Percentiles rank a stretch among this genome's conserved stretches.
phyloP scores from a whole-genome alignment of 2,113 vertebrate species.

The Plecotus auritus region DNA sequence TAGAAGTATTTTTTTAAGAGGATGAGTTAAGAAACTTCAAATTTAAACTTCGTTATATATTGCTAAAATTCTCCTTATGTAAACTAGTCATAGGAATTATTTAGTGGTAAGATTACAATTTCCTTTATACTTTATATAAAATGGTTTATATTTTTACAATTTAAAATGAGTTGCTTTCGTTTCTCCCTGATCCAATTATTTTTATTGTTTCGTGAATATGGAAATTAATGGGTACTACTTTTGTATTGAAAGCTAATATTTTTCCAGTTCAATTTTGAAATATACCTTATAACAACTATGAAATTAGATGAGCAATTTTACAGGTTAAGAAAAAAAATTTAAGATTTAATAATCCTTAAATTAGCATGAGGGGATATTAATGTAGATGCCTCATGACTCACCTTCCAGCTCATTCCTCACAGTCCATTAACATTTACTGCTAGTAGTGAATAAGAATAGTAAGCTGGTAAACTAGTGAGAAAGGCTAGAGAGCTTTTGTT shows the following conservation, averaged over 20 bases:
- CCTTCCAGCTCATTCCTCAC: background rate
- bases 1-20: background rate
- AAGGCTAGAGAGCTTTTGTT: background rate
- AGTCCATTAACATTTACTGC: background rate
- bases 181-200: slow-evolving; percentile 7
- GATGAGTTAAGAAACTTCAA: background rate
- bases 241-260: background rate
- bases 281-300: background rate
- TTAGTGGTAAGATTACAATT: background rate
- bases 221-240: slow-evolving; percentile 25
- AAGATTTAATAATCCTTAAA: slow-evolving; percentile 1
- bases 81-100: background rate
- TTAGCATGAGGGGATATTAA: background rate
- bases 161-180: background rate
- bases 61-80: background rate
- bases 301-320: background rate
- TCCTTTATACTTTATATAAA: background rate
- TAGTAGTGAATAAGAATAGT: background rate
- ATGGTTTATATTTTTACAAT: background rate
- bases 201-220: slow-evolving; percentile 29
- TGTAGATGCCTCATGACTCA: background rate
- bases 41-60: background rate
- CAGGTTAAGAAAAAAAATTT: background rate
- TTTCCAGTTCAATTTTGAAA: slow-evolving; percentile 18
- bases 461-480: background rate